phyloP scores from a whole-genome alignment of 2,797 vertebrate genomes.

The Melanogrammus aeglefinus region DNA sequence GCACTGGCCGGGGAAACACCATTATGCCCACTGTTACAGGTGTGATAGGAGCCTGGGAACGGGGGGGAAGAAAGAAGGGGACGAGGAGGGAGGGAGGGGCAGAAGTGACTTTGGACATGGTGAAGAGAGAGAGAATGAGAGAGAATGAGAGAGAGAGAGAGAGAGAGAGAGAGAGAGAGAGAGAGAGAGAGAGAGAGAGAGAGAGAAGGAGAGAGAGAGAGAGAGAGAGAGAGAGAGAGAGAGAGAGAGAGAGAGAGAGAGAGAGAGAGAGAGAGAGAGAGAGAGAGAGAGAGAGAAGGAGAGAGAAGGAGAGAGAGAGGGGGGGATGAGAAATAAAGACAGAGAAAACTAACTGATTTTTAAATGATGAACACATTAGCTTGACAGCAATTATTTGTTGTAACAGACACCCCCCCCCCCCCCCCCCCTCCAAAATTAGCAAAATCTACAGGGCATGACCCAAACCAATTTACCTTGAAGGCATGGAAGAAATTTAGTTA shows the following conservation, averaged over 20 bases:
- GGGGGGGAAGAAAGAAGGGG: background rate
- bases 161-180: background rate
- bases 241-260: too few relatives aligned
- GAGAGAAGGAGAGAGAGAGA: background rate
- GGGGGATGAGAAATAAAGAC: background rate
- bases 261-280: background rate
- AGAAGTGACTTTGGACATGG: background rate
- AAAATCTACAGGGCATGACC: background rate
- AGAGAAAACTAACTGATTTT: background rate
- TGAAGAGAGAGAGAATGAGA: background rate
- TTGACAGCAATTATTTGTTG: too few relatives aligned
- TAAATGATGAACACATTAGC: background rate
- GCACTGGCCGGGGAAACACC: conserved; percentile 9
- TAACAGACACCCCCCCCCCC: too few relatives aligned
- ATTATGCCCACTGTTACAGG: background rate
- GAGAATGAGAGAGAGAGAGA: background rate
- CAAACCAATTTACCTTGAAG: background rate
- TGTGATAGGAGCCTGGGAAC: conserved; percentile 19
- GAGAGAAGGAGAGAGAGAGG: background rate
- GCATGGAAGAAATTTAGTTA: conserved; percentile 28
- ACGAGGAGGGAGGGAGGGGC: background rate
- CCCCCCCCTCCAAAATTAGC: background rate
- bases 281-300: background rate
- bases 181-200: background rate
- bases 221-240: background rate